Conservation (phyloP, 2,888 invertebrate genomes). For the Diaprepes abbreviatus region DNA sequence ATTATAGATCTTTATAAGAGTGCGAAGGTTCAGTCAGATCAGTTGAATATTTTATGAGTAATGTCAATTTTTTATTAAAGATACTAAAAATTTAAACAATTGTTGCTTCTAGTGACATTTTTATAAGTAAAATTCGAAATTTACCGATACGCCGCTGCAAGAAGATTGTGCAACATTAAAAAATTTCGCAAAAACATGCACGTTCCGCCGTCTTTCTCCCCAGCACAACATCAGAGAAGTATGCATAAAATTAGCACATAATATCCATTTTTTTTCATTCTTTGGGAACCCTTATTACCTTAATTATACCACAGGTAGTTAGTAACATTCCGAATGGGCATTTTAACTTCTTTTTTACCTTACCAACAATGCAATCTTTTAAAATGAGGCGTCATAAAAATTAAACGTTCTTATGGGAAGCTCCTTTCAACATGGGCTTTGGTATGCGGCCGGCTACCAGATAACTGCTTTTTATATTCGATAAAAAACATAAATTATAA, state of each 20-base stretch:
- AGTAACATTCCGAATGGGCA: slow-evolving; percentile 27
- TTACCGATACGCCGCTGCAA: no score
- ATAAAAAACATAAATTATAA: not conserved
- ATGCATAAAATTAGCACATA: slow-evolving; percentile 42
- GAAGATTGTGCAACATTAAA: not conserved
- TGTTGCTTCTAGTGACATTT: no score
- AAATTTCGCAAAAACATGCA: not conserved
- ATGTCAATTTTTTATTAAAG: no score
- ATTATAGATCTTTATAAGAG: no score
- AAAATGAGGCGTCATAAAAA: slow-evolving; percentile 38
- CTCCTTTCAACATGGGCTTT: slow-evolving; percentile 15
- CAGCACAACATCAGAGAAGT: slow-evolving; percentile 7
- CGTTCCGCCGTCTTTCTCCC: not conserved
- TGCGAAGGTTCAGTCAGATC: no score
- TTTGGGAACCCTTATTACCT: slow-evolving; percentile 29
- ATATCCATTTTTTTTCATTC: slow-evolving; percentile 43
- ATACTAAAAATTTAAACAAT: no score
- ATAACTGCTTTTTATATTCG: not conserved
- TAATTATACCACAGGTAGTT: slow-evolving; percentile 41
- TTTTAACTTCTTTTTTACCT: slow-evolving; percentile 28
- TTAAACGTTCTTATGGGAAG: slow-evolving; percentile 40
- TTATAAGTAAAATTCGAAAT: no score
- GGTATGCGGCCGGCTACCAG: not conserved
- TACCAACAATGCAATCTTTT: slow-evolving; percentile 32
- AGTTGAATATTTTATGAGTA: no score